Percentiles rank a stretch among this genome's conserved stretches.
These are phyloP conservation scores for Mystacornis crossleyi DNA, from an alignment of 2,113 vertebrate species.

Conservation along the genomic window DNA sequence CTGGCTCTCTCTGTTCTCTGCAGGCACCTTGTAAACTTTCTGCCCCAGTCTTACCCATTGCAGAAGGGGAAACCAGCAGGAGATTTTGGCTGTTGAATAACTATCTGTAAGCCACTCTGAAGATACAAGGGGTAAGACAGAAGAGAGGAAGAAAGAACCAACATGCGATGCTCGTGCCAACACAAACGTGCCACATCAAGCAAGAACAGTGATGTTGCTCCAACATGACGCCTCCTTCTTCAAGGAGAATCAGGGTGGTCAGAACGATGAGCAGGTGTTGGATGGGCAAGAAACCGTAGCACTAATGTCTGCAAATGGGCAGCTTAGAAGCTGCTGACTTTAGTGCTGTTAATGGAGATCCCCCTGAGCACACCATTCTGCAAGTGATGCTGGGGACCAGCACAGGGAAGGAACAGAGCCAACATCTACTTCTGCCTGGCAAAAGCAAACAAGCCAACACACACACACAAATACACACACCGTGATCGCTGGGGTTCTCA, in stretches of 20 bases:
- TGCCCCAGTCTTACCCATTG: neutral
- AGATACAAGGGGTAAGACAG: neutral
- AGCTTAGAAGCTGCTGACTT: neutral
- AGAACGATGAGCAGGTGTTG: neutral
- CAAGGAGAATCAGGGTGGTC: neutral
- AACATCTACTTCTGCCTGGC: neutral
- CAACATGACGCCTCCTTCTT: neutral
- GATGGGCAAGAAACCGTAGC: neutral
- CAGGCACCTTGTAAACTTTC: neutral
- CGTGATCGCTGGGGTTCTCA: neutral
- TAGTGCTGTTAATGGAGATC: neutral
- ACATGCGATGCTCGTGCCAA: rapidly evolving
- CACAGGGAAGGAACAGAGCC: neutral
- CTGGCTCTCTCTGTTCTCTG: neutral
- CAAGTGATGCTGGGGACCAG: neutral
- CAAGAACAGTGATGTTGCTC: neutral
- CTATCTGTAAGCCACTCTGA: neutral
- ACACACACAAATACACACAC: neutral
- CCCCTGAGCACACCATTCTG: neutral
- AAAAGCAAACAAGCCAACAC: neutral
- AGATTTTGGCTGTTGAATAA: neutral
- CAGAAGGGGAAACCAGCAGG: neutral
- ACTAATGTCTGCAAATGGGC: neutral
- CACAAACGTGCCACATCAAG: neutral
- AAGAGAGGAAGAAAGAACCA: neutral